phyloP scores from a whole-genome alignment of 2,113 vertebrate genomes.

The Callithrix jacchus region DNA sequence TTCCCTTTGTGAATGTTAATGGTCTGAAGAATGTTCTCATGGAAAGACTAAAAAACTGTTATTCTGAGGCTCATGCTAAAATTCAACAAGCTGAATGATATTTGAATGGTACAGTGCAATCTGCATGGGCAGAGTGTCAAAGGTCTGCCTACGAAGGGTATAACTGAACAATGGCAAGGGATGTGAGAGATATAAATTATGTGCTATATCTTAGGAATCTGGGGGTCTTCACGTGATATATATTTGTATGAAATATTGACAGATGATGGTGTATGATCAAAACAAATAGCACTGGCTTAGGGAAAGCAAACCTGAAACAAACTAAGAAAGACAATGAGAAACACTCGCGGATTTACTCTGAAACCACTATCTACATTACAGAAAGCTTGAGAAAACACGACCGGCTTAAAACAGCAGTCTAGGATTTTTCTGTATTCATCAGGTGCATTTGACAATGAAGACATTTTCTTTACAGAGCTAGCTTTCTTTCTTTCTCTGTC shows the following conservation, averaged over 20 bases:
- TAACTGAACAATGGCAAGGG: neutral
- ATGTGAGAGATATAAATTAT: neutral
- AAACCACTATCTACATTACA: neutral
- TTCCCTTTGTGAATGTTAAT: conserved; percentile 53
- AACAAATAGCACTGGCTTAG: conserved; percentile 48
- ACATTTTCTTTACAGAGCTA: neutral
- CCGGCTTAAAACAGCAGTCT: neutral
- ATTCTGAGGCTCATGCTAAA: conserved; percentile 68
- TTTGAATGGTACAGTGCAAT: conserved; percentile 43
- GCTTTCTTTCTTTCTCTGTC: too few relatives aligned
- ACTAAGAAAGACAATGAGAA: neutral
- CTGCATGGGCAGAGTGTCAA: conserved; percentile 40
- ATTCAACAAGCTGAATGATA: conserved; percentile 73
- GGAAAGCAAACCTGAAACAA: neutral
- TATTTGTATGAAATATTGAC: conserved; percentile 71
- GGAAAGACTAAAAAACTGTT: conserved; percentile 57
- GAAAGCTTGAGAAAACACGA: neutral
- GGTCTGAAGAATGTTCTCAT: conserved; percentile 62
- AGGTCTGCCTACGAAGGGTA: neutral
- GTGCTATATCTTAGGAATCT: conserved; percentile 58
- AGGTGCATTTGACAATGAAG: neutral
- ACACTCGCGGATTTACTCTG: conserved; percentile 56
- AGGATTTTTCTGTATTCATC: neutral
- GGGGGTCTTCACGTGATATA: neutral
- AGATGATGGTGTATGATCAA: conserved; percentile 64